Conservation (phyloP, 37 sponge, comb jelly and placozoan species). For the Diacarnus erythraeanus region DNA sequence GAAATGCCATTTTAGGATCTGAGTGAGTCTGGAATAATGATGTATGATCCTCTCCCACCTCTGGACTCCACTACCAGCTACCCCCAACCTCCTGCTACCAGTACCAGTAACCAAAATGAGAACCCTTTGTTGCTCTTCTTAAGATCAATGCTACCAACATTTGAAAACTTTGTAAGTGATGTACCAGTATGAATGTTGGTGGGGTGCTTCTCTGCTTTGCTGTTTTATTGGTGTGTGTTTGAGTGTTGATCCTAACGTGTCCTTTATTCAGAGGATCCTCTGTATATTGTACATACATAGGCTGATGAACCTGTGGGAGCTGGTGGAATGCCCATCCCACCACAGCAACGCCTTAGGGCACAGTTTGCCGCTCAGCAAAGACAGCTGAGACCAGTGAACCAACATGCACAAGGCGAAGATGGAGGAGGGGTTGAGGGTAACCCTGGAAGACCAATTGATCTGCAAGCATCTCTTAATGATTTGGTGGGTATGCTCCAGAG, state of each 20-base stretch:
- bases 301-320: slow-evolving; percentile 4
- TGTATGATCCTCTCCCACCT: slow-evolving; percentile 88
- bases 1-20: slow-evolving; percentile 38
- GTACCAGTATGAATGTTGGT: not conserved
- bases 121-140: slow-evolving; percentile 68
- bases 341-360: slow-evolving; percentile 4
- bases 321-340: not conserved
- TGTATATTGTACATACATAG: not conserved
- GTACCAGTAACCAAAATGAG: slow-evolving; percentile 20
- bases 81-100: slow-evolving; percentile 40
- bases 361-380: slow-evolving; percentile 3
- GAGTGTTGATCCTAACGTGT: no score
- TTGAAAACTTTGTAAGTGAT: slow-evolving; percentile 63
- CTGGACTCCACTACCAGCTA: slow-evolving; percentile 60
- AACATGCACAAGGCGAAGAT: slow-evolving; percentile 14
- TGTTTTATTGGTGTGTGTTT: not conserved
- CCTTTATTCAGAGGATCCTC: no score
- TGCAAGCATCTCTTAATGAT: slow-evolving; percentile 31
- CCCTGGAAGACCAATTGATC: slow-evolving; percentile 21
- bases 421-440: slow-evolving; percentile 35
- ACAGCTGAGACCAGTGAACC: not conserved
- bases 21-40: slow-evolving; percentile 51
- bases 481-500: slow-evolving; percentile 22
- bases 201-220: not conserved
- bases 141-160: slow-evolving; percentile 75